A percentile compares a stretch with the other conserved stretches of the same genome.
Conservation (phyloP, 2,888 invertebrate species). For the Drosophila leonis region DNA sequence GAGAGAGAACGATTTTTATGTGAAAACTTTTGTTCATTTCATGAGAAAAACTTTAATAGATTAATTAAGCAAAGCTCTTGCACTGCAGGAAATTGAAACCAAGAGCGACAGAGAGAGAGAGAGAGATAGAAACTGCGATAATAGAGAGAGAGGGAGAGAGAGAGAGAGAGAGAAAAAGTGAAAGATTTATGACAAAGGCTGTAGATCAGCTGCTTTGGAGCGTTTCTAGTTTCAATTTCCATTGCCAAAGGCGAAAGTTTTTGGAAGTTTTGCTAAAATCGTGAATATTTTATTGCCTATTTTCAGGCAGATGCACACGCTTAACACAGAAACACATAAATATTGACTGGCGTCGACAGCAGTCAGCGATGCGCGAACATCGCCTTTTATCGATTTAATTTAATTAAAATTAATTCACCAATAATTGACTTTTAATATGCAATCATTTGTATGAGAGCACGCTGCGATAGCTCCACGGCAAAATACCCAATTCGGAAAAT, state of each 20-base stretch:
- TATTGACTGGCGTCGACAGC: conserved; percentile 27
- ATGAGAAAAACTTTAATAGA: conserved; percentile 78
- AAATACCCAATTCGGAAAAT: conserved; percentile 17
- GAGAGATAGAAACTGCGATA: too few species aligned
- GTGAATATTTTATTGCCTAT: conserved; percentile 72
- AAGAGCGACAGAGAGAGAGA: conserved; percentile 13
- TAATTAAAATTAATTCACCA: conserved; percentile 75
- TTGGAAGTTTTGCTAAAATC: conserved; percentile 58
- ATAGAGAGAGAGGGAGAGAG: conserved; percentile 10
- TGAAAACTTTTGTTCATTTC: conserved; percentile 75
- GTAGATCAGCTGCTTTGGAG: conserved; percentile 61
- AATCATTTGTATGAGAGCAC: conserved; percentile 61
- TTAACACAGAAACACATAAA: conserved; percentile 9
- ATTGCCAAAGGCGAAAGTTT: conserved; percentile 54
- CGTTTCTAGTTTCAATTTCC: conserved; percentile 57
- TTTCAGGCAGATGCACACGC: conserved; percentile 22
- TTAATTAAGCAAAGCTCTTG: conserved; percentile 75
- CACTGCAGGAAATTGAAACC: conserved; percentile 75
- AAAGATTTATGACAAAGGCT: conserved; percentile 65
- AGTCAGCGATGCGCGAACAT: conserved; percentile 56
- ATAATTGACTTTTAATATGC: conserved; percentile 78
- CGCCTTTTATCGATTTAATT: conserved; percentile 68
- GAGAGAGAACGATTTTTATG: conserved; percentile 62
- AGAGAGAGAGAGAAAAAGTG: conserved; percentile 9
- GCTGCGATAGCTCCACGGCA: conserved; percentile 15